Base-by-base conservation (phyloP, 2,797 vertebrate species). In the Sorex maritimensis region DNA sequence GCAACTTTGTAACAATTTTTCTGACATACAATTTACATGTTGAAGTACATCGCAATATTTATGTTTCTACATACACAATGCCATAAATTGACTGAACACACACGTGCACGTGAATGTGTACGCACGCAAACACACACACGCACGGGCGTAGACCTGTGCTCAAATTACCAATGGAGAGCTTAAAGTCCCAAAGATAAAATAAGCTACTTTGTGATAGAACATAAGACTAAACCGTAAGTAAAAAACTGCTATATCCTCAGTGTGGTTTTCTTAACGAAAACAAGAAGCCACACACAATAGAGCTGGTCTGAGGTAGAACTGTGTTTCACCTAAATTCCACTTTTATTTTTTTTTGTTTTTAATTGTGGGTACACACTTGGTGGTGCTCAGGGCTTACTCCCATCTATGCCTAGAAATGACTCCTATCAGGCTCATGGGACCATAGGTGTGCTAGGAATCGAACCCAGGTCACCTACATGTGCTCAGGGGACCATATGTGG, bases 291-390 rank as follows among this genome's bases (percentile, higher is more conserved):
- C 4, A 68, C 38, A 28, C 8, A 4, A 61, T 6, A 61, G 6
- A 61, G 19, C 6, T 30, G 0, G 49, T 3, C 19, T 28, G 26
- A 55, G 1, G 58, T 5, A 30, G 7, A 65, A 49, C 0, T 23
- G 2, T 7, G 72, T n/a, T 78, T 34, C 46, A 26, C 19, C 13
- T 2, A 77, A 41, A 72, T 82, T 21, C 24, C 4, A 69, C 26
- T 67, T 67, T 67, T 67, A 6, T 67, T 6, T 12, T 6, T 3
- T 1, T 28, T 67, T 24, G 23, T 26, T 10, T 28, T 67, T 67
- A 8, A 9, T 67, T 67, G 3, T 26, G 58, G 15, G 58, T 19
- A 5, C 21, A 61, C 58, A 21, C 58, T 17, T 61, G 52, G 13
- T 14, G 52, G 52, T 44, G 41, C 41, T 44, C 41, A 52, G 13